These are phyloP conservation scores for Malthinus seriepunctatus DNA, from an alignment of 2,888 invertebrate genomes.

Conservation along the genomic window DNA sequence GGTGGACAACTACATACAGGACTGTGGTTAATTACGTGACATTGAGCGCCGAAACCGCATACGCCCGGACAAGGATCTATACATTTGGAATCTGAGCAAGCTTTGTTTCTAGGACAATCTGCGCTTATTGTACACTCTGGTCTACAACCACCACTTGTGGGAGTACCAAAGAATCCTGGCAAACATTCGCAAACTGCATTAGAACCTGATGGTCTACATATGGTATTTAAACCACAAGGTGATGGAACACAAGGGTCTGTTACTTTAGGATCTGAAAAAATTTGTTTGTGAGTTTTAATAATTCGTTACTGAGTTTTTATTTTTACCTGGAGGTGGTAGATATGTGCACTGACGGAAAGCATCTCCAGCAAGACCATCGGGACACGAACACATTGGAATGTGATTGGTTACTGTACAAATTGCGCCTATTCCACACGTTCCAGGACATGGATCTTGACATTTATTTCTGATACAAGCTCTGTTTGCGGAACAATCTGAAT, in stretches of 20 bases:
- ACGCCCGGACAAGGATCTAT: constrained; percentile 79
- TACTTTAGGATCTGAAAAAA: constrained; percentile 38
- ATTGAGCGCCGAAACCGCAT: constrained; percentile 77
- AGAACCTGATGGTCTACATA: constrained; percentile 62
- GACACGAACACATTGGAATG: constrained; percentile 64
- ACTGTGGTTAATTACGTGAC: constrained; percentile 80
- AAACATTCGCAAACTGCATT: constrained; percentile 74
- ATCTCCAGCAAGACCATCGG: constrained; percentile 58
- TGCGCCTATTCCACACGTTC: constrained; percentile 82
- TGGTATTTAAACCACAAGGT: constrained; percentile 79
- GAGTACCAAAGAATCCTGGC: constrained; percentile 74
- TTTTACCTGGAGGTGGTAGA: constrained; percentile 46
- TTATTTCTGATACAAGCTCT: constrained; percentile 81
- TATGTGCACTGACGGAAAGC: constrained; percentile 58
- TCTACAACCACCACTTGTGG: constrained; percentile 71
- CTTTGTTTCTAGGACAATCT: constrained; percentile 74
- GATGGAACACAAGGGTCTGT: constrained; percentile 59
- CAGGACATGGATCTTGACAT: constrained; percentile 83
- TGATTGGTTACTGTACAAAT: constrained; percentile 75
- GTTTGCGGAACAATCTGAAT: constrained; percentile 81
- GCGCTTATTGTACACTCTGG: constrained; percentile 84
- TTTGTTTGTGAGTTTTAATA: too few species aligned
- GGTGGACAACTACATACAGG: constrained; percentile 82
- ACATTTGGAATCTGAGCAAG: constrained; percentile 80
- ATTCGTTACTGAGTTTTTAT: too few species aligned